phyloP scores from a whole-genome alignment of 2,113 vertebrate species.

The Ibidorhyncha struthersii region DNA sequence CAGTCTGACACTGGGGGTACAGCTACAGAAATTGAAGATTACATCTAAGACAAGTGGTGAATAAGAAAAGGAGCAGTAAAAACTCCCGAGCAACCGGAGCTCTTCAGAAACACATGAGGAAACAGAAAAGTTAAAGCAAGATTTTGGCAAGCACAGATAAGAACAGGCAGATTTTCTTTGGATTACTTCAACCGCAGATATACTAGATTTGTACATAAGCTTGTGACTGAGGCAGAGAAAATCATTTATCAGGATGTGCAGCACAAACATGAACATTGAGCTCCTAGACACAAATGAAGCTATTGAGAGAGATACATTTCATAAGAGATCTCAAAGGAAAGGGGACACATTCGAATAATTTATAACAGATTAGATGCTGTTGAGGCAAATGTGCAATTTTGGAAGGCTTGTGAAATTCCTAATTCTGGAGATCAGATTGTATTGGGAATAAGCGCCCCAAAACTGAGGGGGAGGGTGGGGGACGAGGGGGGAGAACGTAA shows the following conservation, averaged over 20 bases:
- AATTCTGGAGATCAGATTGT: not conserved
- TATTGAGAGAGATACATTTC: slow-evolving; percentile 11
- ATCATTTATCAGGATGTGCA: not conserved
- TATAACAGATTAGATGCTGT: not conserved
- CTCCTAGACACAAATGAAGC: slow-evolving; percentile 7
- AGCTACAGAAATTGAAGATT: not conserved
- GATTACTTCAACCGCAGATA: slow-evolving; percentile 19
- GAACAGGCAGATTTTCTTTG: not conserved
- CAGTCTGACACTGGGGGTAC: not conserved
- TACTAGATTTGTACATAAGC: slow-evolving; percentile 9
- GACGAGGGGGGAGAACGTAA: not conserved
- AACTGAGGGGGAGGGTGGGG: not conserved
- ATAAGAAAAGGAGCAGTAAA: not conserved
- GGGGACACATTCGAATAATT: slow-evolving; percentile 13
- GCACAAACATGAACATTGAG: not conserved
- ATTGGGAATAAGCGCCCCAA: not conserved
- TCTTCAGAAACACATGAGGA: not conserved
- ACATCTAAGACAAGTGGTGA: not conserved
- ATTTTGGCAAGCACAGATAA: slow-evolving; percentile 18
- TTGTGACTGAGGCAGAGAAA: not conserved
- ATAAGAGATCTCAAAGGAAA: not conserved
- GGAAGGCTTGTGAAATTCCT: not conserved
- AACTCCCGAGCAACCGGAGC: not conserved
- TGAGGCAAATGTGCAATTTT: not conserved
- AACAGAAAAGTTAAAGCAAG: not conserved